These are phyloP conservation scores for Chaetodon auriga DNA, from an alignment of 2,113 vertebrate genomes.

Conservation along the genomic window DNA sequence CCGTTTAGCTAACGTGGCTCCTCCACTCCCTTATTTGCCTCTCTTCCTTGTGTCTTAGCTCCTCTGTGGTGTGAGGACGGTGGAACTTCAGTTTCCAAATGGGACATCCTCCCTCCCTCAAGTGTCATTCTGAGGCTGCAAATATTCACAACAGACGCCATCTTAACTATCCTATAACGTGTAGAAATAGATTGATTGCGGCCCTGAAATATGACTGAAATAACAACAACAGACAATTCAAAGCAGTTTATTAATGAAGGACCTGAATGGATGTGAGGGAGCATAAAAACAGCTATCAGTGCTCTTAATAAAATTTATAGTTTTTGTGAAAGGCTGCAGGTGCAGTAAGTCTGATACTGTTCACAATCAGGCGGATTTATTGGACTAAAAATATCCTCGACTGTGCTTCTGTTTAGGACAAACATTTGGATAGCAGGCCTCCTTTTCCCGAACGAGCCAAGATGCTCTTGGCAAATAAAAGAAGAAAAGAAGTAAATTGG, in stretches of 20 bases:
- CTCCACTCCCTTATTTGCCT: neutral
- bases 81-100: neutral
- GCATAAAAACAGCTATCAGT: neutral
- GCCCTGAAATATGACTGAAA: neutral
- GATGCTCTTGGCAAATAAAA: neutral
- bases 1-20: neutral
- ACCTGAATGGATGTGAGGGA: neutral
- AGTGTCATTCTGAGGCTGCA: neutral
- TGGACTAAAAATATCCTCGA: neutral
- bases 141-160: neutral
- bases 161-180: neutral
- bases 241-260: neutral
- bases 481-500: too few relatives aligned
- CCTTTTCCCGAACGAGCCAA: neutral
- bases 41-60: neutral
- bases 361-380: neutral
- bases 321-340: neutral
- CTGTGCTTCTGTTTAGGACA: neutral
- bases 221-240: neutral
- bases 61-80: neutral
- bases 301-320: neutral
- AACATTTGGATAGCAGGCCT: neutral
- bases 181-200: neutral
- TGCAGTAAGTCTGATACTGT: neutral
- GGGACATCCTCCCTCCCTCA: neutral